Evolutionary conservation across 2,797 vertebrate species (phyloP), one percentile per base, ranked within the genome.

Genomic region (Gymnoscopelus braueri): DNA sequence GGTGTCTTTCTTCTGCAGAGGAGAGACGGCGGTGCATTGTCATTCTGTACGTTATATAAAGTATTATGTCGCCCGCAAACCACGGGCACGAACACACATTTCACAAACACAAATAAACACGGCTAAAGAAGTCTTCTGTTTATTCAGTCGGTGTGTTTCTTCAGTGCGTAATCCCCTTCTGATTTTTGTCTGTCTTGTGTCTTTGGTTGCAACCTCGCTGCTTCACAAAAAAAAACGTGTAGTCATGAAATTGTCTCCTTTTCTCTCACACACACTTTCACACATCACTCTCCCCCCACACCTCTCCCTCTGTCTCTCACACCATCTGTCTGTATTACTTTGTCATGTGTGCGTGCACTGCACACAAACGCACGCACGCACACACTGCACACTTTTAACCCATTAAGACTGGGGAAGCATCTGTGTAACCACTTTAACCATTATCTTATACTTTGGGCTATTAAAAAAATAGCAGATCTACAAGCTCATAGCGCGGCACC

Each of bases 101-200:
- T 79, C 3, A 67, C 8, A 63, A 11, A 59, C 19, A 69, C 26
- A 67, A 15, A 50, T 55, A 74, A 0, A 56, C 58, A 64, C 1
- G 60, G 39, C 65, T 47, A 68, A 57, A 76, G 12, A 8, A n/a
- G 64, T 26, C 89, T 88, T 80, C 69, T 89, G 73, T 90, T 89
- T 87, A 87, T 86, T 84, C 80, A 73, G 69, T 72, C 71, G 81
- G 79, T 87, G 51, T 85, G 80, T 85, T 83, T 86, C 39, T 84
- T 76, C 74, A 65, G 76, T 82, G 56, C 53, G 15, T 81, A 86
- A 90, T 82, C 75, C 80, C 67, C 84, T 60, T 81, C 80, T 89
- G 82, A 87, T 87, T 19, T 3, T 26, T 15, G 26, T 13, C 15
- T 52, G 49, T 9, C 58, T 60, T 74, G 71, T 75, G 58, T 61